Base-by-base conservation (phyloP, 2,888 invertebrate species). In the Chouioia cunea region DNA sequence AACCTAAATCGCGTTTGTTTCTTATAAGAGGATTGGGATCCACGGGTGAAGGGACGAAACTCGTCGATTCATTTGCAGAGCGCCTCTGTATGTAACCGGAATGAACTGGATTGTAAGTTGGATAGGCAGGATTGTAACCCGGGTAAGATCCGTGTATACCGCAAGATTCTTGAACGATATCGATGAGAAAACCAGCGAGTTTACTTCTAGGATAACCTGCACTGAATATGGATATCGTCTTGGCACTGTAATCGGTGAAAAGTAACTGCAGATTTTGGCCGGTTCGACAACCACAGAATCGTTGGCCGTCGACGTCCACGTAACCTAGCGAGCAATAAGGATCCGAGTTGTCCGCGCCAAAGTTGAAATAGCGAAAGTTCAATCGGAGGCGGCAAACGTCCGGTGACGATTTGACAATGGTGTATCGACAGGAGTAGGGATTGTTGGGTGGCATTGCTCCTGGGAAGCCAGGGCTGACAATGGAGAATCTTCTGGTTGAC, bases 381-480 rank as follows among this genome's bases (percentile, higher is more conserved):
- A 91, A 83, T 53, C 89, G 84, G 1, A 90, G 74, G 6, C 88
- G 85, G 65, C 90, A 90, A 1, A 89, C 82, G 70, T 86, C 86
- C 0, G 83, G 79, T 0, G 86, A 86, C 3, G 83, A 82, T 78
- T 87, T 88, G 53, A 86, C 85, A 54, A 91, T 87, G 14, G 85
- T 83, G 76, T 88, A 89, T 15, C 85, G 78, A 74, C 91, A 91
- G 6, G 44, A 15, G 1, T 76, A 80, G 4, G 71, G 20, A 23
- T 62, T 74, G 0, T 73, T 50, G 1, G 74, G 62, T 18, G 77
- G 73, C 8, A 68, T 63, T 0, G 77, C 20, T 4, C 75, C 83
- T 0, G 90, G 90, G 79, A 90, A 90, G 16, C 88, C 88, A 0
- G 90, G 90, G 82, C 89, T 90, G 0, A 87, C 81, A 2, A 91